These are phyloP conservation scores for Bombus confusus DNA, from an alignment of 1,140 invertebrate genomes.

Conservation along the genomic window DNA sequence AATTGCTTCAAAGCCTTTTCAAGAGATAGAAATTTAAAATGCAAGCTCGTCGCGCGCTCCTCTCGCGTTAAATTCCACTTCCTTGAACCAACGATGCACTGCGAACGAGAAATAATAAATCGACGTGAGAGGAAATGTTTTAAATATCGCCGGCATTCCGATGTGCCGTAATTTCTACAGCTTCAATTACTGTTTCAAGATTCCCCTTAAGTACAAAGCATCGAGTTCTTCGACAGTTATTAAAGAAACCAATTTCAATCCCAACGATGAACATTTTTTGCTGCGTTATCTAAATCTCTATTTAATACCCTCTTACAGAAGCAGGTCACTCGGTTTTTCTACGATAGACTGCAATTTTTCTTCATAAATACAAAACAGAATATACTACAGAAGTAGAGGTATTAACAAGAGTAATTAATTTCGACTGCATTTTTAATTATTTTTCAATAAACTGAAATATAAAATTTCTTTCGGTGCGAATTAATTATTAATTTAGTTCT, in stretches of 20 bases:
- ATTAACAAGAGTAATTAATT: background rate
- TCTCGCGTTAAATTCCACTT: conserved; percentile 11
- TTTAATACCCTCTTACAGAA: background rate
- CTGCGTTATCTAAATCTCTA: background rate
- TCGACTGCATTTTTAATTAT: background rate
- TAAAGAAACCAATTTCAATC: background rate
- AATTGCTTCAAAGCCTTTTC: conserved; percentile 3
- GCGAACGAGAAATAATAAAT: conserved; percentile 6
- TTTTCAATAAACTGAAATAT: background rate
- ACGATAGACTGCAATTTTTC: background rate
- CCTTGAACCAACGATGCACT: conserved; percentile 10
- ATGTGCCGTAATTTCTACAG: background rate
- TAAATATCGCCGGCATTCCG: background rate
- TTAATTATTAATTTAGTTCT: background rate
- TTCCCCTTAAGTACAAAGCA: background rate
- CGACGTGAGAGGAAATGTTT: background rate
- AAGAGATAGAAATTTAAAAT: conserved; percentile 27
- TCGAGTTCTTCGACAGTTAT: background rate
- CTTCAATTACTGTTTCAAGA: background rate
- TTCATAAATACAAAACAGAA: background rate
- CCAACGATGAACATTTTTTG: background rate
- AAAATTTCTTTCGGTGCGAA: background rate
- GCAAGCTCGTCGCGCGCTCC: background rate
- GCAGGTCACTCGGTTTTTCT: background rate
- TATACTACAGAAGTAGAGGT: background rate